These are phyloP conservation scores for Lasioglossum vierecki DNA, from an alignment of 2,888 invertebrate species.

Conservation along the genomic window DNA sequence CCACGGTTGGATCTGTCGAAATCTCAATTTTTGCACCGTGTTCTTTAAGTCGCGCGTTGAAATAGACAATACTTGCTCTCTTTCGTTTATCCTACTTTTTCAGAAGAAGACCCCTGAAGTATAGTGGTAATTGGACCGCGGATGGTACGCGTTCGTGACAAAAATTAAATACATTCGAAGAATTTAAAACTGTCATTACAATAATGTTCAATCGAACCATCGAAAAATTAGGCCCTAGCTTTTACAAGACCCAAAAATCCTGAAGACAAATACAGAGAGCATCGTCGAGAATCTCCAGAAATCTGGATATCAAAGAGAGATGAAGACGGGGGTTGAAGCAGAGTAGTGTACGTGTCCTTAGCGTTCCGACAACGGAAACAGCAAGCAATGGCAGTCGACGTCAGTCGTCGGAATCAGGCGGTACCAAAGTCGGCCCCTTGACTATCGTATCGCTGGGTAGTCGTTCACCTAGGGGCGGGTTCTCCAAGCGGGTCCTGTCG, in stretches of 20 bases:
- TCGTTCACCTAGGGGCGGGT: constrained; percentile 62
- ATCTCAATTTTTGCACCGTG: not conserved
- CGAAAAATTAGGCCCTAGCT: not conserved
- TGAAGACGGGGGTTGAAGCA: not conserved
- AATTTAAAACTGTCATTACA: not conserved
- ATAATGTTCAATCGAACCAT: not conserved
- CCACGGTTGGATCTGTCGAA: not conserved
- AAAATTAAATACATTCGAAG: not conserved
- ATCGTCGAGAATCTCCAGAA: not conserved
- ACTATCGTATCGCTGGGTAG: constrained; percentile 42
- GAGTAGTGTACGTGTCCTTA: not conserved
- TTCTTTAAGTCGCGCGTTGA: not conserved
- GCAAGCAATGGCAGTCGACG: constrained; percentile 64
- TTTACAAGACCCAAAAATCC: not conserved
- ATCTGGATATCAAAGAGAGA: not conserved
- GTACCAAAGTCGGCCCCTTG: constrained; percentile 54
- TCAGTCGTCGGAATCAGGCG: constrained; percentile 67
- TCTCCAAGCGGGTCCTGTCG: constrained; percentile 67
- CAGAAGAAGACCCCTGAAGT: not conserved
- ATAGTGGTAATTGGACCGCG: too few relatives aligned
- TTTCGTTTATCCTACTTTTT: not conserved
- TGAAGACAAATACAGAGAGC: not conserved
- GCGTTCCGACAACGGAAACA: constrained; percentile 32
- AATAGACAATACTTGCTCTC: too few relatives aligned
- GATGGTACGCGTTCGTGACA: too few relatives aligned